Conservation (phyloP, 2,797 vertebrate species). For the Lycodopsis pacificus region DNA sequence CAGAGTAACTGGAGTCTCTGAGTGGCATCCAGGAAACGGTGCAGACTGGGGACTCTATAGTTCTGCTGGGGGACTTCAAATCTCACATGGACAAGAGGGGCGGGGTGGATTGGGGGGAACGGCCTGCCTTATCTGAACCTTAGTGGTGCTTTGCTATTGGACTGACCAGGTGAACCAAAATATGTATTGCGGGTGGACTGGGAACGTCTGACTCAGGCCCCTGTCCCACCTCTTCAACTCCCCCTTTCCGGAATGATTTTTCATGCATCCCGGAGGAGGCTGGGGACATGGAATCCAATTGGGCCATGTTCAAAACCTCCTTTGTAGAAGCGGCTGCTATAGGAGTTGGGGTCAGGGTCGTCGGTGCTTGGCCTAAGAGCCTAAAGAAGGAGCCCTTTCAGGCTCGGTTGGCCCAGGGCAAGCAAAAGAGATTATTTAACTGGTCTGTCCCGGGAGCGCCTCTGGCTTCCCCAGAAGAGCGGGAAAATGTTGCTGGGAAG, state of each 20-base stretch:
- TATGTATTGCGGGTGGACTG: neutral
- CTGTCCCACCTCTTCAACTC: neutral
- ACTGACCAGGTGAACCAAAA: neutral
- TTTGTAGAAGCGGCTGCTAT: neutral
- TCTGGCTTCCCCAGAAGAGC: too few species aligned
- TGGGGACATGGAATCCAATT: neutral
- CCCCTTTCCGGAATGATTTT: neutral
- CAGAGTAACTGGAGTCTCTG: neutral
- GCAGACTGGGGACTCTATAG: neutral
- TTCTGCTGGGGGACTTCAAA: neutral
- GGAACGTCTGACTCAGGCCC: neutral
- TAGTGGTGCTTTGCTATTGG: neutral
- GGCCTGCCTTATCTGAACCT: neutral
- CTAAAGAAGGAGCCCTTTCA: too few species aligned
- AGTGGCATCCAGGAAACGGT: too few species aligned
- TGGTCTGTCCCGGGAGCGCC: too few species aligned
- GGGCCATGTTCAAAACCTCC: neutral
- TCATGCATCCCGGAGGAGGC: neutral
- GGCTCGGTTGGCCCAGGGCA: too few species aligned
- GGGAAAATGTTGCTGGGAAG: too few species aligned
- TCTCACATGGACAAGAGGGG: neutral
- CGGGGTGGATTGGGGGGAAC: neutral
- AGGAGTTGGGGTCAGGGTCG: neutral
- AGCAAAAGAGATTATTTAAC: too few species aligned
- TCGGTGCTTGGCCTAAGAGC: too few species aligned